Evolutionary conservation across 2,113 vertebrate genomes (phyloP).

Genomic region (Phyllostomus discolor): DNA sequence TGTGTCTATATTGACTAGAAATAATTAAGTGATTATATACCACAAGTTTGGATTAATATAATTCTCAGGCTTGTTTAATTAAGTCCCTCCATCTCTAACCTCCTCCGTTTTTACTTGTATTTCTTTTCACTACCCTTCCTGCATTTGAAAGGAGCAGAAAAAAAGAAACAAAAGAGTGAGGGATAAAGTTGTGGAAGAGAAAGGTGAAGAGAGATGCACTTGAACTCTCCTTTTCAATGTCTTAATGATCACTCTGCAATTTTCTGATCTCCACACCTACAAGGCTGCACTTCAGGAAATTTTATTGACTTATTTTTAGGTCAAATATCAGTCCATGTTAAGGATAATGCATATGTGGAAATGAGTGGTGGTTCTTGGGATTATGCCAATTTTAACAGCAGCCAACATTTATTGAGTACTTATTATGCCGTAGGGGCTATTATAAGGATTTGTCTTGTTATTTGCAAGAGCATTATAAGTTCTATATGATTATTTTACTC

Average conservation of each 20-base stretch:
- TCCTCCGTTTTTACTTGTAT: neutral
- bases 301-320: neutral
- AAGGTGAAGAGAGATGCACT: neutral
- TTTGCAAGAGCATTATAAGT: neutral
- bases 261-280: neutral
- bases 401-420: neutral
- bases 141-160: neutral
- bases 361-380: neutral
- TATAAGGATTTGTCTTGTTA: neutral
- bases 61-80: neutral
- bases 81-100: neutral
- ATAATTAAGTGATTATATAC: neutral
- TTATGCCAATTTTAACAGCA: neutral
- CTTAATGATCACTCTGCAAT: neutral
- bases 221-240: neutral
- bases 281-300: neutral
- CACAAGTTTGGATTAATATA: neutral
- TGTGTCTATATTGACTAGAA: neutral
- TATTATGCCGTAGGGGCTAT: neutral
- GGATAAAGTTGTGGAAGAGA: neutral
- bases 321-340: neutral
- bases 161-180: neutral
- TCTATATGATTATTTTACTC: neutral
- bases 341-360: neutral
- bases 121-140: neutral